Evolutionary conservation across 2,888 invertebrate genomes (phyloP), one percentile per base, ranked within the genome.

Genomic region (Drosophila stalkeri): DNA sequence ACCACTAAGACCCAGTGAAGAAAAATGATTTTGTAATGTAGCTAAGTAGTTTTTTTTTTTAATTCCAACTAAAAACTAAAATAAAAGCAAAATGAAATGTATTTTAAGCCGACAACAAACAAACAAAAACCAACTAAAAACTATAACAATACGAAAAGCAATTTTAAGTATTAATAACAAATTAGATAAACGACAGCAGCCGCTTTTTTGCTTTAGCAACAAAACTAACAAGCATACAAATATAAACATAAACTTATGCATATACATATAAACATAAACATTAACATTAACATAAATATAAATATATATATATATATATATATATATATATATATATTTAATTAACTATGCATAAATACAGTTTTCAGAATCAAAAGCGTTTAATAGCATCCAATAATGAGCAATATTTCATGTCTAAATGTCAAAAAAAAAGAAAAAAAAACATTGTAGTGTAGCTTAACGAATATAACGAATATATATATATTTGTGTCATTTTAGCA

Each of bases 321-420:
- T 31, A 31, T 18, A 54, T 31, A 65, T 47, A 56, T 31, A 47
- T 46, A n/a, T 47, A 5, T 47, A 35, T 54, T 68, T 63, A 62
- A 35, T 23, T 59, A 75, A 41, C 65, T 63, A 65, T 70, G 61
- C 35, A 52, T 73, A 66, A 68, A 66, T 62, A 65, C 54, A 81
- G 64, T 72, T 77, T 81, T 81, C 72, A 72, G 77, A 84, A 87
- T 85, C 82, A 87, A 82, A 84, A 83, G 72, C 80, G 80, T 81
- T 84, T 80, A 74, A 65, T 70, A 80, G 75, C 87, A 80, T 72
- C 66, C 79, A 86, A 79, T 79, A 83, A 77, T 80, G 75, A 89
- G 86, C 86, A 86, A 86, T 86, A 86, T 84, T 89, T 80, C 81
- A 88, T 83, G 88, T 85, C 88, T 85, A 77, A 88, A 83, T 88